Base-by-base conservation (phyloP, 2,113 vertebrate species). In the Eleginops maclovinus region DNA sequence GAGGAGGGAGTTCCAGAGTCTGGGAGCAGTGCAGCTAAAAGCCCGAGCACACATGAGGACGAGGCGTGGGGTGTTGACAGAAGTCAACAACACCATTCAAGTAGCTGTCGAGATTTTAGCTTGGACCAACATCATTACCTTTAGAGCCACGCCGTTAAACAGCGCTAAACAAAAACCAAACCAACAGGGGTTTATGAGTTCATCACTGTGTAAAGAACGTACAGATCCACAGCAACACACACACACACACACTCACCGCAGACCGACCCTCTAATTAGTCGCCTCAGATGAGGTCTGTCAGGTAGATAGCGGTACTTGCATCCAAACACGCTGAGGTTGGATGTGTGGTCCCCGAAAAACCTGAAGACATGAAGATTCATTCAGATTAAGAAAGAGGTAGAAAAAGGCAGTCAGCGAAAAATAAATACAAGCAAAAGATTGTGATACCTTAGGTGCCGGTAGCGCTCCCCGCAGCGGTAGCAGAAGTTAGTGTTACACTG, bases 401-500 rank as follows among this genome's bases (percentile, higher is more conserved):
- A 6, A 28, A 40, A 41, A n/a, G 21, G 3, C 0, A 24, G 4
- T 3, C 40, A 10, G 10, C 22, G 7, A 40, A 31, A 9, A n/a
- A 0, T 14, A 3, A 11, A 19, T 11, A 31, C 9, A n/a, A 19
- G 10, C 13, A 10, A 4, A 24, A 9, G 4, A 4, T 4, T 26
- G 53, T 13, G 3, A 93, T 36, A 36, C 72, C 97, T 96, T 69
- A 99, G 94, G 88, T 99, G 97, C 46, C 97, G 93, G 90, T 99
- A 99, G 84, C 95, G 96, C 85, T 99, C 97, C 62, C 98, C 98
- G 64, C 98, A 99, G 71, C 98, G 98, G 87, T 99, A 99, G 91
- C 98, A 99, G 94, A 99, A 99, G 90, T 99, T 99, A 79, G 98
- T 99, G 95, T 97, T 98, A 80, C 98, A 99, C 72, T 99, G 97